Conservation (phyloP, 2,888 invertebrate species). For the Junonia oenone region DNA sequence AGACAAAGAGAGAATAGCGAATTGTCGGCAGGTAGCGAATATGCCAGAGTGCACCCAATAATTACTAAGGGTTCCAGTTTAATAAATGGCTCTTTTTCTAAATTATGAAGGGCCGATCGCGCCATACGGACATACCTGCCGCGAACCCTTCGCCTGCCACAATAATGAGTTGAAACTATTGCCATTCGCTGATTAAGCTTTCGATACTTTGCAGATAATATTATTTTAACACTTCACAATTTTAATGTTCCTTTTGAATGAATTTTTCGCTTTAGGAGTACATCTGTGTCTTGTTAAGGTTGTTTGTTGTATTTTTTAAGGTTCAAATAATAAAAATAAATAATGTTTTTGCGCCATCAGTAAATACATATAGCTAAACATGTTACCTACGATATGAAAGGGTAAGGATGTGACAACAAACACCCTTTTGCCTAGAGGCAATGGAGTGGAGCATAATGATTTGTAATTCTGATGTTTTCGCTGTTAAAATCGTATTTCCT, state of each 20-base stretch:
- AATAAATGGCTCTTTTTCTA: conserved; percentile 78
- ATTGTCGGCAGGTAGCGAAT: conserved; percentile 79
- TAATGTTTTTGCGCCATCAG: conserved; percentile 29
- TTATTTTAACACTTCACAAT: too few species aligned
- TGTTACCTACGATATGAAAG: conserved; percentile 46
- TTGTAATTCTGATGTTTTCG: conserved; percentile 75
- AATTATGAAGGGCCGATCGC: conserved; percentile 73
- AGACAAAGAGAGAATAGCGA: conserved; percentile 77
- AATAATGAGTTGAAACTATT: conserved; percentile 59
- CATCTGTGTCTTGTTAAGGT: neutral
- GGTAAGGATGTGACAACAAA: conserved; percentile 63
- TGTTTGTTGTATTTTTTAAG: neutral
- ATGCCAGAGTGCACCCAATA: conserved; percentile 69
- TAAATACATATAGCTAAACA: conserved; percentile 26
- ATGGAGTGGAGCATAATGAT: conserved; percentile 66
- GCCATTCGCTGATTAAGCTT: conserved; percentile 37
- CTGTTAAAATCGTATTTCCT: conserved; percentile 79
- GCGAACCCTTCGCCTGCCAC: conserved; percentile 60
- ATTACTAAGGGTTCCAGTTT: conserved; percentile 74
- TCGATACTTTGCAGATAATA: conserved; percentile 13
- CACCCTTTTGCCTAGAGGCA: conserved; percentile 73
- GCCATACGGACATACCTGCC: conserved; percentile 77
- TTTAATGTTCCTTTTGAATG: too few species aligned
- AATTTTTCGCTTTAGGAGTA: neutral
- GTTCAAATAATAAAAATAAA: conserved; percentile 19